These are phyloP conservation scores for Grantiella picta DNA, from an alignment of 2,113 vertebrate species.

Conservation along the genomic window DNA sequence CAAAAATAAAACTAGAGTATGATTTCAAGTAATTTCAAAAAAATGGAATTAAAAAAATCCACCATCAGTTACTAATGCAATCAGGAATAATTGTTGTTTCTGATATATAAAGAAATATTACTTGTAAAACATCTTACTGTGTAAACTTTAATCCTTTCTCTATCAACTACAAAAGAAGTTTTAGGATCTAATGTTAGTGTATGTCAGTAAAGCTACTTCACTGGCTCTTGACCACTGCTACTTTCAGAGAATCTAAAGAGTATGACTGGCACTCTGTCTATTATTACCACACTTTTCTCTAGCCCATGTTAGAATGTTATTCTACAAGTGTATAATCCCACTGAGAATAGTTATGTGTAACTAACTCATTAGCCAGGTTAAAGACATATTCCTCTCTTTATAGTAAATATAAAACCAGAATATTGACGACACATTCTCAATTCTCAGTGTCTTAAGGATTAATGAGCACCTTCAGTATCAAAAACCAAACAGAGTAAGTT, in stretches of 20 bases:
- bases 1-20: background rate
- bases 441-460: background rate
- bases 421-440: background rate
- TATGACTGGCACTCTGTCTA: background rate
- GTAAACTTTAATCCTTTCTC: background rate
- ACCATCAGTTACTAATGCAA: background rate
- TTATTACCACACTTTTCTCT: background rate
- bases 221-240: background rate
- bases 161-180: background rate
- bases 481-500: background rate
- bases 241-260: background rate
- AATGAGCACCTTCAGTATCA: background rate
- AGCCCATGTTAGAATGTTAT: background rate
- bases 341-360: background rate
- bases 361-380: background rate
- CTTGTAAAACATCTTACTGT: background rate
- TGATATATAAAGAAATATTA: background rate
- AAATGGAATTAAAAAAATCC: background rate
- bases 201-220: background rate
- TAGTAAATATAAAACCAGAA: background rate
- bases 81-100: background rate
- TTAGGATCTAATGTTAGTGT: background rate
- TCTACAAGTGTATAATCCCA: background rate
- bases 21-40: background rate
- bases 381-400: background rate